Percentiles rank a stretch among this genome's conserved stretches.
Evolutionary conservation across 2,797 vertebrate species (phyloP).

Genomic region (Coreius guichenoti): DNA sequence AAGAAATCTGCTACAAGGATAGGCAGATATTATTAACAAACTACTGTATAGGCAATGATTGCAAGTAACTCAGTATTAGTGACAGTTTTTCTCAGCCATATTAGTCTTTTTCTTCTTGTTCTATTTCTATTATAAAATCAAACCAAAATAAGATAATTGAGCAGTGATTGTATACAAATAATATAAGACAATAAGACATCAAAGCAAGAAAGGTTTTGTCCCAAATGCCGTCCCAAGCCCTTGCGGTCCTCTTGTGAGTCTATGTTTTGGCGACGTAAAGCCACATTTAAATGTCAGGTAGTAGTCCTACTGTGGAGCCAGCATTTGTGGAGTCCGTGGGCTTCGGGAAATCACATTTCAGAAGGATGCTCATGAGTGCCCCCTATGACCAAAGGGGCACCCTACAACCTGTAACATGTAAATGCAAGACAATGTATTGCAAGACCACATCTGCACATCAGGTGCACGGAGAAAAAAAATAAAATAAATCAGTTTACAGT

Average conservation of each 20-base stretch:
- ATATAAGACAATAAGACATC: not conserved
- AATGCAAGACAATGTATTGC: too few species aligned
- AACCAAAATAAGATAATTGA: not conserved
- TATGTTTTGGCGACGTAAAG: too few species aligned
- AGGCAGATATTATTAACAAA: slow-evolving; percentile 7
- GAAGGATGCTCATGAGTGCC: too few species aligned
- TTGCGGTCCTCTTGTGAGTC: not conserved
- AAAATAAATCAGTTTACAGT: too few species aligned
- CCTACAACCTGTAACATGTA: too few species aligned
- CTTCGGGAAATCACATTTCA: too few species aligned
- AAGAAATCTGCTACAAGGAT: not conserved
- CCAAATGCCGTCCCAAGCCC: not conserved
- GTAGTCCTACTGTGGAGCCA: too few species aligned
- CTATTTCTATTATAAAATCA: not conserved
- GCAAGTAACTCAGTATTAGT: not conserved
- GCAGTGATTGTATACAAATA: not conserved
- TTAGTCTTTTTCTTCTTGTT: not conserved
- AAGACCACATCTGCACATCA: too few species aligned
- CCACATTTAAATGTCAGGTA: too few species aligned
- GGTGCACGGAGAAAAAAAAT: too few species aligned
- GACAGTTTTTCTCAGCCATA: not conserved
- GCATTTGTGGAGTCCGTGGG: too few species aligned
- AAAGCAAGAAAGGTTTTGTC: not conserved
- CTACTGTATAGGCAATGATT: not conserved
- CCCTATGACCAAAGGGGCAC: too few species aligned